Conservation (phyloP, 2,113 vertebrate species). For the Galemys pyrenaicus region DNA sequence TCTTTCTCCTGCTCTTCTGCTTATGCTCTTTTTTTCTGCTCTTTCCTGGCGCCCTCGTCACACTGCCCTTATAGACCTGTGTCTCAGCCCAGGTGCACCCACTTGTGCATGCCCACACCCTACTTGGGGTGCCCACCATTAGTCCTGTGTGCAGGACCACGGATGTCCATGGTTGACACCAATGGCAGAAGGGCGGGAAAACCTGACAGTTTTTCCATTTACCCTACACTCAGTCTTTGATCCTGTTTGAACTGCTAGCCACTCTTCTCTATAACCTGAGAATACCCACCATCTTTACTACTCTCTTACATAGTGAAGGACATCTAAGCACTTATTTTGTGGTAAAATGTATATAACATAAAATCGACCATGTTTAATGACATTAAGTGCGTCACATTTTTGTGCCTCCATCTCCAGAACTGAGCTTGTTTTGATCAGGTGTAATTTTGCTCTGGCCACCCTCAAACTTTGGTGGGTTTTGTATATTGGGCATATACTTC, state of each 20-base stretch:
- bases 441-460: not conserved
- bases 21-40: too few relatives aligned
- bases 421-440: not conserved
- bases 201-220: too few relatives aligned
- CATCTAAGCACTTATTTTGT: not conserved
- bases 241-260: not conserved
- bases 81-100: too few relatives aligned
- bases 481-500: not conserved
- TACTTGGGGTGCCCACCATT: too few relatives aligned
- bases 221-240: not conserved
- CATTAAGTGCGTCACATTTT: not conserved
- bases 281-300: not conserved
- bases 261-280: not conserved
- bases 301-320: not conserved
- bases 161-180: too few relatives aligned
- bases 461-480: not conserved
- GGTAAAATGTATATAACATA: not conserved
- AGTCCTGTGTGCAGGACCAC: too few relatives aligned
- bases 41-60: too few relatives aligned
- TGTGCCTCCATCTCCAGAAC: not conserved
- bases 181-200: too few relatives aligned
- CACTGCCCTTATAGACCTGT: too few relatives aligned
- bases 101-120: too few relatives aligned
- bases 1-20: too few relatives aligned
- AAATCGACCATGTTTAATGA: not conserved